Evolutionary conservation across 2,888 invertebrate species (phyloP).

Genomic region (Chymomyza fuscimana): DNA sequence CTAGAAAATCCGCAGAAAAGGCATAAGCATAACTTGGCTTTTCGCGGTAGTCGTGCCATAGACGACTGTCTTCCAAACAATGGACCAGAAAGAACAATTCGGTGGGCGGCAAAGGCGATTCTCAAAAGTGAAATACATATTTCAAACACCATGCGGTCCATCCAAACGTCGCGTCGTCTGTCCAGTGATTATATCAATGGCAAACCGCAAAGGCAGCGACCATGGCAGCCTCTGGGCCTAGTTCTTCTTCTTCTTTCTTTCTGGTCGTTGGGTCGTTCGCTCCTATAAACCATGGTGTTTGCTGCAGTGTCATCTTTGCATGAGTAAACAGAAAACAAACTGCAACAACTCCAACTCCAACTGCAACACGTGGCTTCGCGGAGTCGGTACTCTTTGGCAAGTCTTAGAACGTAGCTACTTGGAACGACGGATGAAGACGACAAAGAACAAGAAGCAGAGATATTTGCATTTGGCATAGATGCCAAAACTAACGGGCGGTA

Average conservation of each 20-base stretch:
- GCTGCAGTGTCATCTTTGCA: conserved; percentile 60
- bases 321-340: conserved; percentile 61
- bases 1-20: not conserved
- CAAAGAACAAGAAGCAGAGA: not conserved
- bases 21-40: not conserved
- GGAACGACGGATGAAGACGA: not conserved
- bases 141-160: conserved; percentile 59
- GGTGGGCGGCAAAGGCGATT: conserved; percentile 48
- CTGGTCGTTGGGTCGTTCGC: no score
- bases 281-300: not conserved
- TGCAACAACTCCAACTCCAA: not conserved
- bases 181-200: conserved; percentile 44
- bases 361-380: not conserved
- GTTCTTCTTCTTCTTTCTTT: not conserved
- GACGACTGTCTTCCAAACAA: conserved; percentile 3
- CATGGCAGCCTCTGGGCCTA: not conserved
- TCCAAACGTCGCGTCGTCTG: not conserved
- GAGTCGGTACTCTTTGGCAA: not conserved
- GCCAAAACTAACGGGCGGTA: conserved; percentile 7
- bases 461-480: conserved; percentile 38
- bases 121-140: conserved; percentile 70
- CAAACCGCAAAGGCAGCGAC: not conserved
- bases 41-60: not conserved
- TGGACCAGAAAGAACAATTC: conserved; percentile 16
- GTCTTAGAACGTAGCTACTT: conserved; percentile 26